Conservation (phyloP, 64 coral and sea anemone species). For the Montipora foliosa region DNA sequence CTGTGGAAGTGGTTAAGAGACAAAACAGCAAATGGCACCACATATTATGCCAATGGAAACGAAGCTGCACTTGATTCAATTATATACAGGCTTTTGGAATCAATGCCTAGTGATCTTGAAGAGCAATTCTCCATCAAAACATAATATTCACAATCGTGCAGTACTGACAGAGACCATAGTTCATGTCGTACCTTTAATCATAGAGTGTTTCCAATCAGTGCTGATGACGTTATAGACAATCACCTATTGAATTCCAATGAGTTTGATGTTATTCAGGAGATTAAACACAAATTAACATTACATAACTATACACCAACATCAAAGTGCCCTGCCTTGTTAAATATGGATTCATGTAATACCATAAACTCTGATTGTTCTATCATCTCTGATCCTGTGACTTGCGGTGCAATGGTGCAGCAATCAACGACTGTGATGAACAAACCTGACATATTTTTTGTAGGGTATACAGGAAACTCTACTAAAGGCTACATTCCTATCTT, state of each 20-base stretch:
- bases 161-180: not conserved
- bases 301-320: not conserved
- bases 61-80: slow-evolving; percentile 49
- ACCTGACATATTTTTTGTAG: slow-evolving; percentile 29
- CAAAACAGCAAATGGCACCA: slow-evolving; percentile 33
- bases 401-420: slow-evolving; percentile 4
- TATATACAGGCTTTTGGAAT: slow-evolving; percentile 25
- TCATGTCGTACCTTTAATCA: slow-evolving; percentile 18
- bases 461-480: not conserved
- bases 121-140: slow-evolving; percentile 31
- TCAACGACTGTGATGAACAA: not conserved
- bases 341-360: not conserved
- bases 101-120: slow-evolving; percentile 16
- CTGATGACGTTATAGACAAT: slow-evolving; percentile 45
- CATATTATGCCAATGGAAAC: slow-evolving; percentile 47
- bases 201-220: slow-evolving; percentile 36
- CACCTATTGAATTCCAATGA: slow-evolving; percentile 22
- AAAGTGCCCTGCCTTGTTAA: slow-evolving; percentile 19
- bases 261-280: slow-evolving; percentile 33
- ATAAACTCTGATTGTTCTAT: slow-evolving; percentile 25
- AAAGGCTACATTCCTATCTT: not conserved
- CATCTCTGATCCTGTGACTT: slow-evolving; percentile 21
- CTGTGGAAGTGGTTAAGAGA: slow-evolving; percentile 36
- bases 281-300: slow-evolving; percentile 41
- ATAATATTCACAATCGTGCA: not conserved